Conservation (phyloP, 2,797 vertebrate species). For the Aeoliscus strigatus region DNA sequence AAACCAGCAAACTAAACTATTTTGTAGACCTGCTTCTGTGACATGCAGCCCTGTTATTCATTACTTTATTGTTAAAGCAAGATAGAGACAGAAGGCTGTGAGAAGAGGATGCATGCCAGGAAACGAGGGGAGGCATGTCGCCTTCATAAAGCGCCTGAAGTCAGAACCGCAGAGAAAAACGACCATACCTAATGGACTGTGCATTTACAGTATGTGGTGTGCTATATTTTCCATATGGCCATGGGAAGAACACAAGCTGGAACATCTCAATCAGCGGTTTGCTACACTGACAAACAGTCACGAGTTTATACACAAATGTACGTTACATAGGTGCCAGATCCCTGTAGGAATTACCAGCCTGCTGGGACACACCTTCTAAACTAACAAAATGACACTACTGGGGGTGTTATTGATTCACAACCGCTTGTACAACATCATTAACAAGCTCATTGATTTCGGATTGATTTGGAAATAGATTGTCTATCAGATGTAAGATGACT, state of each 20-base stretch:
- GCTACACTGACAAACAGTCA: slow-evolving; percentile 20
- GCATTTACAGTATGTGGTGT: slow-evolving; percentile 41
- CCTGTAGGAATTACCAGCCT: slow-evolving; percentile 24
- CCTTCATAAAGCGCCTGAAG: slow-evolving; percentile 19
- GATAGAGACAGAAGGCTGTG: slow-evolving; percentile 10
- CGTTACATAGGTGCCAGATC: slow-evolving; percentile 41
- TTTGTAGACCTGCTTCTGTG: slow-evolving; percentile 3
- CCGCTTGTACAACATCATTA: slow-evolving; percentile 5
- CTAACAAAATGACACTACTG: slow-evolving; percentile 10
- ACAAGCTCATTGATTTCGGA: slow-evolving; percentile 23
- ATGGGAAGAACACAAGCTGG: slow-evolving; percentile 19
- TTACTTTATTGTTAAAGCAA: slow-evolving; percentile 5
- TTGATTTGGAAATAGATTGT: slow-evolving; percentile 17
- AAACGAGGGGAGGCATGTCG: slow-evolving; percentile 8
- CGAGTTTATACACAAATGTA: slow-evolving; percentile 6
- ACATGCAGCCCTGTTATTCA: neutral
- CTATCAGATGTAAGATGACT: neutral
- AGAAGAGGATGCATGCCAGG: slow-evolving; percentile 11
- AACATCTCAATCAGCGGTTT: slow-evolving; percentile 30
- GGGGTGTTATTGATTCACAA: slow-evolving; percentile 13
- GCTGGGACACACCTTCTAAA: slow-evolving; percentile 36
- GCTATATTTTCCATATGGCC: slow-evolving; percentile 46
- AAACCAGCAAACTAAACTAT: neutral
- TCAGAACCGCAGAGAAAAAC: slow-evolving; percentile 34
- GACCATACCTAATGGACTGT: slow-evolving; percentile 40